Conservation (phyloP, 2,797 vertebrate species). For the Epinephelus malabaricus region DNA sequence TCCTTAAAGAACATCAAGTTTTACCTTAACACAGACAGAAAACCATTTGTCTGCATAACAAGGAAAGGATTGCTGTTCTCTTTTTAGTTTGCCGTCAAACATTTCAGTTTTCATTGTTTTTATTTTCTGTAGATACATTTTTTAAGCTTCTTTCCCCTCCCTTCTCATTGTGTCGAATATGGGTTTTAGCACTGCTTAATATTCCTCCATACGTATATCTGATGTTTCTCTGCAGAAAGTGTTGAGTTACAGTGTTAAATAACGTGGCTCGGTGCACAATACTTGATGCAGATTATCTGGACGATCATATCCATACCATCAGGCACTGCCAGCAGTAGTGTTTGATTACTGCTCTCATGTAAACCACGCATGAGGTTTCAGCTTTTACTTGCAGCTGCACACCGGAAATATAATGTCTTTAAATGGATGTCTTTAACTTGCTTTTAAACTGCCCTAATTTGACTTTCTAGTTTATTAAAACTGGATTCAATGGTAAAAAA, state of each 20-base stretch:
- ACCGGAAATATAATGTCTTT: neutral
- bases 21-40: constrained; percentile 28
- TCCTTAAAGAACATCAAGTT: constrained; percentile 21
- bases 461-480: neutral
- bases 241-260: constrained; percentile 31
- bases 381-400: constrained; percentile 22
- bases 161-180: constrained; percentile 10
- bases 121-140: constrained; percentile 44
- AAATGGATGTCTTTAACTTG: neutral
- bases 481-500: neutral
- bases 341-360: constrained; percentile 16
- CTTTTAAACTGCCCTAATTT: constrained; percentile 8
- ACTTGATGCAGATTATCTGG: constrained; percentile 1
- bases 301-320: constrained; percentile 1
- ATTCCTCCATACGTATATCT: constrained; percentile 15
- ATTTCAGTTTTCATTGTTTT: constrained; percentile 44
- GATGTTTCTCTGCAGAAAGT: neutral
- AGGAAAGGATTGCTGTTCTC: constrained; percentile 17
- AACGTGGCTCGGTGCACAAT: neutral
- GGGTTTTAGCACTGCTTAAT: constrained; percentile 18
- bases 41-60: constrained; percentile 16
- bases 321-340: constrained; percentile 15
- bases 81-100: constrained; percentile 36
- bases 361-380: neutral
- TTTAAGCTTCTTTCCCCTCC: constrained; percentile 1